Base-by-base conservation (phyloP, 2,797 vertebrate genomes). In the Chaenodraco wilsoni region DNA sequence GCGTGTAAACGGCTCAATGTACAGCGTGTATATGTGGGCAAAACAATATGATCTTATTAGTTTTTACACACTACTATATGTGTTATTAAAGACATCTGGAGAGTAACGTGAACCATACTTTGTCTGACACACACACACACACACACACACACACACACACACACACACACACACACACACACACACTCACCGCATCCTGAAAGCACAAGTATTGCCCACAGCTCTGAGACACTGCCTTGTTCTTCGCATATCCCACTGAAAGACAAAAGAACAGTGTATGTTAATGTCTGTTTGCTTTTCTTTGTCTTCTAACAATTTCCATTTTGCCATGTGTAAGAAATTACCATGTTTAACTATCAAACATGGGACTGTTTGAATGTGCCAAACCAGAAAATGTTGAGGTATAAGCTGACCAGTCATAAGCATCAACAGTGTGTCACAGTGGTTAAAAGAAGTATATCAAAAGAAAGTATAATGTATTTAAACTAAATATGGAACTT, bases 201-300 rank as follows among this genome's bases (percentile, higher is more conserved):
- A 99, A 99, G 91, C 98, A 99, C 81, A 99, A 95, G 82, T 95
- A 96, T 46, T 79, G 63, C 69, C 98, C 98, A 7, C 92, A 90
- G 84, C 98, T 99, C 93, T 97, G 97, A 65, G 80, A 71, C 51
- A 98, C 72, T 1, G 98, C 97, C 88, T 92, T 94, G 86, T 99
- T 99, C 94, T 99, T 99, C 76, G 98, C 96, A 93, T 95, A 96
- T 84, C 98, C 98, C 78, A 98, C 98, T 99, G 92, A 89, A 93
- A 94, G 67, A 93, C 58, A 90, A 48, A 65, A 61, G 0, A 57
- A 23, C 27, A 46, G 15, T 46, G 27, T 21, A 17, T 57, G 31
- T 63, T 60, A 58, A 12, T 61, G 50, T 69, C 7, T 76, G 9
- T 43, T 0, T 14, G 27, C 3, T 9, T 46, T 15, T 8, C 27